These are phyloP conservation scores for Halictus ligatus DNA, from an alignment of 2,888 invertebrate species.

Conservation along the genomic window DNA sequence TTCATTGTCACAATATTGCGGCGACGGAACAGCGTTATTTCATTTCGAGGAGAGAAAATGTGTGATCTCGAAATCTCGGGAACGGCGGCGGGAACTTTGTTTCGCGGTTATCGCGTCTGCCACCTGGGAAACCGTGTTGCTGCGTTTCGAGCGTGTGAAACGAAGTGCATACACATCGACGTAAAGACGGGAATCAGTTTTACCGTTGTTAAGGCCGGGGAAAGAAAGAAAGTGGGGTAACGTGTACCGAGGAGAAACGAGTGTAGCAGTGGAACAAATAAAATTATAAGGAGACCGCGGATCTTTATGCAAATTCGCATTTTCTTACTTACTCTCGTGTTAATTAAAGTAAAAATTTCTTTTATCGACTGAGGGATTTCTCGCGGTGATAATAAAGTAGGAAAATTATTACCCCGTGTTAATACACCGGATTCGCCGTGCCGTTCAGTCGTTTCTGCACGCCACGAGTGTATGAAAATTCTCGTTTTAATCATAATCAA, in stretches of 20 bases:
- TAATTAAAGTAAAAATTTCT: neutral
- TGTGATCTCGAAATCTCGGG: neutral
- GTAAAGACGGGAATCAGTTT: neutral
- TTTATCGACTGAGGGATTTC: neutral
- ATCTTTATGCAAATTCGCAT: neutral
- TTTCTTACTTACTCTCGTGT: neutral
- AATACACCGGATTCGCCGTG: too few relatives aligned
- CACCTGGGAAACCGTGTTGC: neutral
- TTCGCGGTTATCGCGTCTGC: neutral
- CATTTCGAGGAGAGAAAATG: neutral
- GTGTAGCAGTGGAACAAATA: neutral
- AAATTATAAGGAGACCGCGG: neutral
- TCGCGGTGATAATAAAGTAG: neutral
- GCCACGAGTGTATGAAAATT: too few relatives aligned
- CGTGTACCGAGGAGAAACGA: neutral
- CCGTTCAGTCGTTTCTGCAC: too few relatives aligned
- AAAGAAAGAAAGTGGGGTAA: neutral
- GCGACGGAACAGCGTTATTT: neutral
- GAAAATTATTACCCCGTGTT: too few relatives aligned
- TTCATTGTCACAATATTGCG: neutral
- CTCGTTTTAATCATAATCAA: too few relatives aligned
- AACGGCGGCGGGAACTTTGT: neutral
- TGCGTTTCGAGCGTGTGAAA: neutral
- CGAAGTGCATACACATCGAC: neutral
- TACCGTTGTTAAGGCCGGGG: neutral